Conservation (phyloP, 2,888 invertebrate species). For the Timema podura region DNA sequence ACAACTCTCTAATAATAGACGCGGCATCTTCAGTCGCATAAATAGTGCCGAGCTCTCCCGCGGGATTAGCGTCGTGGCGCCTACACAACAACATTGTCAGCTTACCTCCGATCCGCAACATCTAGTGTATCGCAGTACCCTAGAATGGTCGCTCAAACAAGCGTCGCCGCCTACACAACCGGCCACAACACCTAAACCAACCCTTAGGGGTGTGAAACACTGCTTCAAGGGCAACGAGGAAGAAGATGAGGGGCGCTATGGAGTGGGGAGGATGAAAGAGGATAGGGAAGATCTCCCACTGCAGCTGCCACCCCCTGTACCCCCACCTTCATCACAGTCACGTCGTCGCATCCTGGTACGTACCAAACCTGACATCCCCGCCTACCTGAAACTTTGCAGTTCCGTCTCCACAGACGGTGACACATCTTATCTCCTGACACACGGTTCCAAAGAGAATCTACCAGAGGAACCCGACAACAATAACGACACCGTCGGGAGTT, state of each 20-base stretch:
- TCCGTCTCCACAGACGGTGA: constrained; percentile 22
- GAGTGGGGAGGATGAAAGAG: constrained; percentile 42
- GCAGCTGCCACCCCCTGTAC: constrained; percentile 38
- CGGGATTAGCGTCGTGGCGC: constrained; percentile 16
- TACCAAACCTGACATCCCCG: constrained; percentile 38
- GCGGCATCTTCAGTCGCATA: constrained; percentile 32
- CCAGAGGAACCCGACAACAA: constrained; percentile 37
- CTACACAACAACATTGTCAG: too few relatives aligned
- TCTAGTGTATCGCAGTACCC: neutral
- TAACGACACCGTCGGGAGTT: constrained; percentile 36
- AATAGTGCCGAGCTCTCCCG: constrained; percentile 26
- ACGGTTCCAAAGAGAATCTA: constrained; percentile 26
- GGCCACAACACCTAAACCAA: constrained; percentile 26
- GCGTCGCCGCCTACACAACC: constrained; percentile 2
- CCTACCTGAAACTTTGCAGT: constrained; percentile 29
- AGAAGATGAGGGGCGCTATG: constrained; percentile 48
- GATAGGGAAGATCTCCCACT: constrained; percentile 41
- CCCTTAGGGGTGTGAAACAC: constrained; percentile 47
- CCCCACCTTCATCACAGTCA: constrained; percentile 33
- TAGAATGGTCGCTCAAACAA: neutral
- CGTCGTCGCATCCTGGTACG: constrained; percentile 44
- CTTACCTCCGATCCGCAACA: too few relatives aligned
- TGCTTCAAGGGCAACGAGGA: constrained; percentile 40
- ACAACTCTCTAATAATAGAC: constrained; percentile 35
- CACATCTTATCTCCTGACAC: constrained; percentile 33